phyloP scores from a whole-genome alignment of 2,113 vertebrate species.

The Carlito syrichta region DNA sequence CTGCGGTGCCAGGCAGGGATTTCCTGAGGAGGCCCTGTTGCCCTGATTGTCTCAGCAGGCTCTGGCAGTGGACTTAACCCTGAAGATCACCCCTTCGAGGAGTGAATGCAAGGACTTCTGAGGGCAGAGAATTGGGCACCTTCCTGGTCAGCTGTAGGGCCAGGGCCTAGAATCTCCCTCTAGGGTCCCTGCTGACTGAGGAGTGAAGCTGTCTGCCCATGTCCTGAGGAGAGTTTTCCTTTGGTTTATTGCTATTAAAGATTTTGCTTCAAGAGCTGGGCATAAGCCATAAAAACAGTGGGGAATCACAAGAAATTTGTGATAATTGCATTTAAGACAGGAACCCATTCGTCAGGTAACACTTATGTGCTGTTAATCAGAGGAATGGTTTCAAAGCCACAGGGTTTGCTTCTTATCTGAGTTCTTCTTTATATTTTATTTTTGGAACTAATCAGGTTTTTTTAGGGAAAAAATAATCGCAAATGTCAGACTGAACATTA shows the following conservation, averaged over 20 bases:
- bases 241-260: slow-evolving; percentile 9
- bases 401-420: slow-evolving; percentile 41
- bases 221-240: not conserved
- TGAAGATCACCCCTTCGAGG: not conserved
- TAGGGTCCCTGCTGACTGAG: not conserved
- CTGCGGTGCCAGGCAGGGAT: not conserved
- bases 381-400: slow-evolving; percentile 48
- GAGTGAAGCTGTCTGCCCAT: not conserved
- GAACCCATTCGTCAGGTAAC: slow-evolving; percentile 24
- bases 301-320: slow-evolving; percentile 35
- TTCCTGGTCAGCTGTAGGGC: not conserved
- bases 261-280: slow-evolving; percentile 6
- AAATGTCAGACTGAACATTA: slow-evolving; percentile 15
- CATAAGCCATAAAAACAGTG: slow-evolving; percentile 12
- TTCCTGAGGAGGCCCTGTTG: not conserved
- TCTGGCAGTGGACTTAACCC: not conserved
- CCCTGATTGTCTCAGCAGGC: not conserved
- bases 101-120: not conserved
- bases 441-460: slow-evolving; percentile 64
- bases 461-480: slow-evolving; percentile 52
- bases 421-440: slow-evolving; percentile 45
- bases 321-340: slow-evolving; percentile 55
- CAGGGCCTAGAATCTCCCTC: not conserved
- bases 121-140: not conserved
- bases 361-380: slow-evolving; percentile 52